Conservation (phyloP, 1,140 invertebrate genomes). For the Nephotettix cincticeps region DNA sequence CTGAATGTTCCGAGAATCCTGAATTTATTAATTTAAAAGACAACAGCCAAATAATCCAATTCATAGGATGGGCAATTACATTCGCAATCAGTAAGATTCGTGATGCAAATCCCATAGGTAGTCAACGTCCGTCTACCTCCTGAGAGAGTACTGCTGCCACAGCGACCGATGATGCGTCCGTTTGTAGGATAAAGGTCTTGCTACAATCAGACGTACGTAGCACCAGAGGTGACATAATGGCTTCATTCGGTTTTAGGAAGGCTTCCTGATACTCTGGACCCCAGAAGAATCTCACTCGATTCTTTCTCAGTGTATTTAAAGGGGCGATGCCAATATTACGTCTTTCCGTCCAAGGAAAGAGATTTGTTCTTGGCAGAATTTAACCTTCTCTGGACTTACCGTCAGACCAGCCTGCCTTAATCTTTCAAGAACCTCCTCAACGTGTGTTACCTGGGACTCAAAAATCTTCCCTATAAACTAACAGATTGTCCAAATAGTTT, state of each 20-base stretch:
- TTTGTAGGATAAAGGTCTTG: too few species aligned
- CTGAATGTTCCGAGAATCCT: too few species aligned
- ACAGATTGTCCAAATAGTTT: background rate
- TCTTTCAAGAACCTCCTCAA: background rate
- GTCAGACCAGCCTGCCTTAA: background rate
- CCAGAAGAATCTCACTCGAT: too few species aligned
- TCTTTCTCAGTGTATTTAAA: too few species aligned
- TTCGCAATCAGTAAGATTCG: too few species aligned
- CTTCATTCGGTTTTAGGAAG: too few species aligned
- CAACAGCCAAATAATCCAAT: too few species aligned
- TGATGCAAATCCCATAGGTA: background rate
- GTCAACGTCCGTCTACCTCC: background rate
- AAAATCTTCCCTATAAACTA: background rate
- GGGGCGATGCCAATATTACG: background rate
- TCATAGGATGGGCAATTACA: too few species aligned
- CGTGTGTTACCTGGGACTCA: background rate
- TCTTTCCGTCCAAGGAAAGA: background rate
- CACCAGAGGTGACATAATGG: too few species aligned
- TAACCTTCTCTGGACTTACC: background rate
- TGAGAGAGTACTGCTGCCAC: conserved; percentile 3
- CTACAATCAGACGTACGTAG: too few species aligned
- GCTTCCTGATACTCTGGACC: too few species aligned
- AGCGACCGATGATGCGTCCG: background rate
- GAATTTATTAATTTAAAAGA: too few species aligned
- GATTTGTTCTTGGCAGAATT: background rate